Evolutionary conservation across 1,140 invertebrate genomes (phyloP).

Genomic region (Aphaenogaster rudis): DNA sequence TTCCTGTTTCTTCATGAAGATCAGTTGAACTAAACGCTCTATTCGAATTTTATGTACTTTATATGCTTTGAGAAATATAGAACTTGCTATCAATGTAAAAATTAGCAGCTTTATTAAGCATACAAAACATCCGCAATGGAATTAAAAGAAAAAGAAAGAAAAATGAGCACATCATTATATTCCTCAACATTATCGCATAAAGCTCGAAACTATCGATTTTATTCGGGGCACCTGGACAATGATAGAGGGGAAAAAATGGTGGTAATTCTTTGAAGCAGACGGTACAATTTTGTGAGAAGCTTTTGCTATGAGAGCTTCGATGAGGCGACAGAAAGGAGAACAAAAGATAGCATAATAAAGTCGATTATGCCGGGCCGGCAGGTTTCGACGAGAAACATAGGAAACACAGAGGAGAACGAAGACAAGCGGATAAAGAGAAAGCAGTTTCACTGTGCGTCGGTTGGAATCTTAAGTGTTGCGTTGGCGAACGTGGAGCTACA

Average conservation of each 20-base stretch:
- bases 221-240: not conserved
- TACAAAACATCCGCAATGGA: not conserved
- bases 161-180: not conserved
- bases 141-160: not conserved
- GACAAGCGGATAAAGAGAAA: conserved; percentile 63
- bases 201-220: conserved; percentile 51
- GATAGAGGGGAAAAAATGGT: not conserved
- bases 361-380: conserved; percentile 42
- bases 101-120: not conserved
- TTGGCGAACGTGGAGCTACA: conserved; percentile 42
- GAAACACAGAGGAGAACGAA: conserved; percentile 18
- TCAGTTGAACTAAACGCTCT: not conserved
- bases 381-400: conserved; percentile 35
- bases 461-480: conserved; percentile 64
- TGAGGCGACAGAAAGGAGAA: not conserved
- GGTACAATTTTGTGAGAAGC: conserved; percentile 24
- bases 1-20: conserved; percentile 10
- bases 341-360: conserved; percentile 39
- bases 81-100: not conserved
- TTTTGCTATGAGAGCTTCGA: not conserved
- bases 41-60: conserved; percentile 28
- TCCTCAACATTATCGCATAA: not conserved
- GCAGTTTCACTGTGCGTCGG: conserved; percentile 65
- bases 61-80: not conserved
- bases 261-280: not conserved